Evolutionary conservation across 2,888 invertebrate species (phyloP), one percentile per base, ranked within the genome.

Genomic region (Ligdia adustata): DNA sequence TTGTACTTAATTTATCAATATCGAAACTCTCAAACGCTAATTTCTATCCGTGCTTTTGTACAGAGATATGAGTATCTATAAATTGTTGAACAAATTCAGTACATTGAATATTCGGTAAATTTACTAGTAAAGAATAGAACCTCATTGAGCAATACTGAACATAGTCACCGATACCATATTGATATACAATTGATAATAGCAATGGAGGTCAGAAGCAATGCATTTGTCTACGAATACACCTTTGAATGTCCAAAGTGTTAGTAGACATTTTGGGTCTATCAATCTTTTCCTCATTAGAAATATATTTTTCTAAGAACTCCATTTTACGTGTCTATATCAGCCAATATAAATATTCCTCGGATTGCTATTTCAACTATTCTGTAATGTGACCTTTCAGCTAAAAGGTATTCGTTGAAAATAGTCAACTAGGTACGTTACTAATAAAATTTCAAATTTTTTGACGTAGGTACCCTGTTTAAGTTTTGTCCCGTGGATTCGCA

Each of bases 391-490:
- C 31, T 4, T 1, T 53, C 43, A 2, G 22, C 27, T 9, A 9
- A 9, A 4, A 74, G 39, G 26, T 63, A 60, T 29, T 59, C 37
- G 1, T 59, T 44, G 22, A 70, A 76, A 28, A 69, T 69, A 4
- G 59, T 47, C 2, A 75, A 33, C 49, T 61, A 75, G 12, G 67
- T 51, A 37, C 70, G 48, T 4, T 63, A 41, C 55, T 79, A 84
- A 51, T 80, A 84, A 33, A 73, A 60, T 62, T 60, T 75, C 2
- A 84, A 35, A n/a, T n/a, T 57, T 78, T 80, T 31, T 58, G 70
- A 7, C 79, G 45, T 1, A 82, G 54, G n/a, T n/a, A n/a, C n/a
- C 2, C 24, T 47, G 20, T 62, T 71, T 0, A 77, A 41, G 22
- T 55, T 55, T 18, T 62, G 48, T 15, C 14, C 2, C 0, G 9